Base-by-base conservation (phyloP, 2,888 invertebrate species). In the Lasioglossum morio region DNA sequence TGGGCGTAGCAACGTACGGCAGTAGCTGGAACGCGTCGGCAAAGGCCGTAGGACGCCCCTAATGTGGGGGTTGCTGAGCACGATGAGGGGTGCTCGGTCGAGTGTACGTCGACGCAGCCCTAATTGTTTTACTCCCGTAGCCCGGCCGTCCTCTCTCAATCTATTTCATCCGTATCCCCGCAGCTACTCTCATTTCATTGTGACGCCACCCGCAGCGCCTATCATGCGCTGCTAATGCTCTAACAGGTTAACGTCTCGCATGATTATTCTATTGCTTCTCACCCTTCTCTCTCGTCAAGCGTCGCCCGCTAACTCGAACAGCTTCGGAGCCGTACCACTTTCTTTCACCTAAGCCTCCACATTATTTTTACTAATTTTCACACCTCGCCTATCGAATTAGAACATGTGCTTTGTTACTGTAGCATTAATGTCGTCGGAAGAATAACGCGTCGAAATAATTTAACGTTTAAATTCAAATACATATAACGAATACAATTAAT, bases 101-200 rank as follows among this genome's bases (percentile, higher is more conserved):
- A 94, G 94, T 93, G 94, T 94, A 91, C 94, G 92, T 92, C 94
- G 92, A 92, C 92, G 93, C 93, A 93, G 92, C 93, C 92, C 93
- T 94, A 94, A 94, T 94, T 94, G 94, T 94, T 94, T 94, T 94
- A 94, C 94, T 94, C 90, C 91, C 94, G 92, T 92, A 92, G 91
- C 92, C 92, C 91, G 85, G 87, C 91, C 89, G 87, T 91, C 91
- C 78, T 72, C 84, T 92, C 93, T 94, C 94, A 93, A 94, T 94
- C 94, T 94, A 94, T 94, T 94, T 91, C 93, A 92, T 93, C 94
- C 90, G 88, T 85, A 90, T 86, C 88, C 93, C 92, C 89, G 92
- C 91, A 92, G 92, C 93, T 90, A 92, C 93, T 91, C 93, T 92
- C 92, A 91, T 93, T 94, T 94, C 93, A 94, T 93, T 91, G 92